Conservation (phyloP, 2,797 vertebrate genomes). For the Holocentrus rufus region DNA sequence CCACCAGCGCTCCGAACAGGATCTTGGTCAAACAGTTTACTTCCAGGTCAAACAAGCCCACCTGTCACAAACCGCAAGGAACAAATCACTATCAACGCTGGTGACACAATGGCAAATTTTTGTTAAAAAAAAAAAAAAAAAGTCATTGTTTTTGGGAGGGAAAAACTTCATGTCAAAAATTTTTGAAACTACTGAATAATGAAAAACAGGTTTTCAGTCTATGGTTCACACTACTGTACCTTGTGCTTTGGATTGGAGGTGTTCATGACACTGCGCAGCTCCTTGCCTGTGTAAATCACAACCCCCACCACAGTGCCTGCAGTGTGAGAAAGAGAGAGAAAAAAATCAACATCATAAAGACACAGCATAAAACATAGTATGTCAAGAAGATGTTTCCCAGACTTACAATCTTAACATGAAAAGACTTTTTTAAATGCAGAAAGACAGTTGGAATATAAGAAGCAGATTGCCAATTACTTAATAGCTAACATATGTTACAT, state of each 20-base stretch:
- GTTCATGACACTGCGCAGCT: slow-evolving; percentile 98
- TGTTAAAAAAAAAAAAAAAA: not conserved
- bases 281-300: slow-evolving; percentile 97
- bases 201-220: not conserved
- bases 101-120: not conserved
- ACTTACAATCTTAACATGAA: slow-evolving; percentile 57
- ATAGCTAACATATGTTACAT: slow-evolving; percentile 56
- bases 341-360: slow-evolving; percentile 42
- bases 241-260: slow-evolving; percentile 96
- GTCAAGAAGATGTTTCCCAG: slow-evolving; percentile 65
- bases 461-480: slow-evolving; percentile 52
- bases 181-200: not conserved
- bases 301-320: slow-evolving; percentile 96
- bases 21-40: slow-evolving; percentile 99
- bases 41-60: slow-evolving; percentile 96
- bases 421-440: slow-evolving; percentile 60
- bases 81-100: not conserved
- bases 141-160: not conserved
- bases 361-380: slow-evolving; percentile 57
- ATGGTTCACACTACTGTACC: slow-evolving; percentile 79
- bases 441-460: slow-evolving; percentile 53
- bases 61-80: slow-evolving; percentile 77
- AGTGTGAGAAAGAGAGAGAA: slow-evolving; percentile 23
- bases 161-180: not conserved
- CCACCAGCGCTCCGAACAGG: slow-evolving; percentile 93